Evolutionary conservation across 23 tunicate genomes (phyloP).

Genomic region (Trididemnum nubilum): DNA sequence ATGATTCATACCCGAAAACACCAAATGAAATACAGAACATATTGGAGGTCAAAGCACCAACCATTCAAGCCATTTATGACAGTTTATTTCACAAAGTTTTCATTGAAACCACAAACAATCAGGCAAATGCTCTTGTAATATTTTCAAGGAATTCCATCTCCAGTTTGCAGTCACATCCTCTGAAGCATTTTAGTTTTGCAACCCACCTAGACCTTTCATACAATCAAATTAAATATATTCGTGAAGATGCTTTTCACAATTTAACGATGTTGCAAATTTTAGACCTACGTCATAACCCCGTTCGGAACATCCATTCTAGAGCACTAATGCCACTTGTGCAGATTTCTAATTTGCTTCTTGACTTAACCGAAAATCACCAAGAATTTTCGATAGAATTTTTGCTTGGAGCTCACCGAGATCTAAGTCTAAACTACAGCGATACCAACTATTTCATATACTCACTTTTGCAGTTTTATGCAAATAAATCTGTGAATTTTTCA

Average conservation of each 20-base stretch:
- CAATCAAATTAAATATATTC: slow-evolving; percentile 13
- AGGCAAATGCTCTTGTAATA: not conserved
- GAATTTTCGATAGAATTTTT: slow-evolving; percentile 4
- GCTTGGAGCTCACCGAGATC: not conserved
- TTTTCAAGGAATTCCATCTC: not conserved
- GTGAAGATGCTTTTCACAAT: not conserved
- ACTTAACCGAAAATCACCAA: not conserved
- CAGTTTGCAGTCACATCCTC: not conserved
- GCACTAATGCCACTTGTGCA: not conserved
- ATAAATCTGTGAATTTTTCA: not conserved
- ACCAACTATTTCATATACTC: not conserved
- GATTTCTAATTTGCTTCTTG: not conserved
- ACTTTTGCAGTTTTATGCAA: not conserved
- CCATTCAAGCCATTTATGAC: not conserved
- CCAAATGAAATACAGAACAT: too few relatives aligned
- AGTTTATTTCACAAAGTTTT: not conserved
- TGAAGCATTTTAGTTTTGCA: not conserved
- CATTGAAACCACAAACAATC: not conserved
- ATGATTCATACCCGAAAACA: too few relatives aligned
- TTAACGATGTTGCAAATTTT: not conserved
- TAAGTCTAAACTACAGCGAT: not conserved
- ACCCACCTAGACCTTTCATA: slow-evolving; percentile 1
- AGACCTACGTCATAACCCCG: slow-evolving; percentile 31
- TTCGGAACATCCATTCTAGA: slow-evolving; percentile 9
- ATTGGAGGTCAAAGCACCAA: too few relatives aligned